A percentile compares a stretch with the other conserved stretches of the same genome.
Evolutionary conservation across 2,797 vertebrate genomes (phyloP).

Genomic region (Odontamblyopus rebecca): DNA sequence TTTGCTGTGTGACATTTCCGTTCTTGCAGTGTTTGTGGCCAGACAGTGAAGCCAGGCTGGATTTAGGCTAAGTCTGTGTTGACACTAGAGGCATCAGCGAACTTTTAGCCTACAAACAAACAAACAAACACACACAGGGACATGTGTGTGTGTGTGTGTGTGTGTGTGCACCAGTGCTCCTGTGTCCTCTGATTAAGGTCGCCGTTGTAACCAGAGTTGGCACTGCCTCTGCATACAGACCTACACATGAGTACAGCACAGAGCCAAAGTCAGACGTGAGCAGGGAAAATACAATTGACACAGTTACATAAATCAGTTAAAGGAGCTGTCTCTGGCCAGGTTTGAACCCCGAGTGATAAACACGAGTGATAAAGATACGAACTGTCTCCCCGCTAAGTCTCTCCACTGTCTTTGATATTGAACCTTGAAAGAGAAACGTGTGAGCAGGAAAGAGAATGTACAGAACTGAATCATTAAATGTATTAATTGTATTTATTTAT

Average conservation of each 20-base stretch:
- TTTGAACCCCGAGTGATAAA: too few species aligned
- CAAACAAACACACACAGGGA: conserved; percentile 24
- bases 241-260: conserved; percentile 9
- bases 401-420: too few species aligned
- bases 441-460: too few species aligned
- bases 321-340: too few species aligned
- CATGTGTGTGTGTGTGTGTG: conserved; percentile 2
- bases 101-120: conserved; percentile 8
- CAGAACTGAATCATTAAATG: too few species aligned
- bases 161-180: conserved; percentile 37
- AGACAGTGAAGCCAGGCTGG: conserved; percentile 11
- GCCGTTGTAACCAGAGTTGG: conserved; percentile 50
- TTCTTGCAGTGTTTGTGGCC: background rate
- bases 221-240: conserved; percentile 23
- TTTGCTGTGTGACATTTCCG: conserved; percentile 4
- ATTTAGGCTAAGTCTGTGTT: conserved; percentile 23
- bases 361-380: too few species aligned
- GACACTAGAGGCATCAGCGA: conserved; percentile 12
- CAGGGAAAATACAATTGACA: background rate
- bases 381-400: too few species aligned
- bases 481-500: too few species aligned
- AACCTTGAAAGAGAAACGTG: too few species aligned
- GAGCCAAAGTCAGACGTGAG: background rate
- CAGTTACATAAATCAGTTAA: background rate
- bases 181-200: conserved; percentile 66